Base-by-base conservation (phyloP, 2,113 vertebrate species). In the Archocentrus centrarchus region DNA sequence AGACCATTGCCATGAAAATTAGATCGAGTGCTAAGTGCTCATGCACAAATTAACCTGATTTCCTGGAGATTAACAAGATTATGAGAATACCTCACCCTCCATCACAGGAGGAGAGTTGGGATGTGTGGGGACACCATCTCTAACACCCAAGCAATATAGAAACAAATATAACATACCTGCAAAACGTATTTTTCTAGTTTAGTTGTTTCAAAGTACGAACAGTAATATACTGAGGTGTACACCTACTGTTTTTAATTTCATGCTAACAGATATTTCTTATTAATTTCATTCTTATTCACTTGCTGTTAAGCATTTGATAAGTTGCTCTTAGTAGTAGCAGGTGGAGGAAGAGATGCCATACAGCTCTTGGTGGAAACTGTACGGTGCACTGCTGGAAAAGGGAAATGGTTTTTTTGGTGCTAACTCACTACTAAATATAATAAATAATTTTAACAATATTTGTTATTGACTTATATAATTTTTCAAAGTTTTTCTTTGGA, bases 1-100 rank as follows among this genome's bases (percentile, higher is more conserved):
- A 91, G 59, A 84, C 63, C 2, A 35, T 92, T 15, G 14, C 68
- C 15, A 90, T 93, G 89, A 93, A 89, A 86, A 93, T 95, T 39
- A 80, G 88, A 87, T 75, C 35, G 41, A 18, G 53, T 0, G 0
- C 2, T 11, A 30, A n/a, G 15, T 90, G 84, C 60, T 4, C 58
- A 13, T 84, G 88, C 60, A 15, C 0, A 59, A 17, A 8, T 14
- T 81, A 80, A 73, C 8, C 35, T 9, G 20, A 79, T 60, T 37
- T 57, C 1, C 2, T 53, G 41, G 11, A 73, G 60, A 10, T 59
- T 58, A 79, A 73, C 68, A 32, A 53, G 47, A 55, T 55, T 53
- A 35, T 73, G 68, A 55, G 35, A 55, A 30, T 73, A 73, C 47
- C 17, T 53, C 47, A 30, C 5, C 5, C 9, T 53, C 27, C 66